Evolutionary conservation across 2,888 invertebrate species (phyloP).

Genomic region (Oligia latruncula): DNA sequence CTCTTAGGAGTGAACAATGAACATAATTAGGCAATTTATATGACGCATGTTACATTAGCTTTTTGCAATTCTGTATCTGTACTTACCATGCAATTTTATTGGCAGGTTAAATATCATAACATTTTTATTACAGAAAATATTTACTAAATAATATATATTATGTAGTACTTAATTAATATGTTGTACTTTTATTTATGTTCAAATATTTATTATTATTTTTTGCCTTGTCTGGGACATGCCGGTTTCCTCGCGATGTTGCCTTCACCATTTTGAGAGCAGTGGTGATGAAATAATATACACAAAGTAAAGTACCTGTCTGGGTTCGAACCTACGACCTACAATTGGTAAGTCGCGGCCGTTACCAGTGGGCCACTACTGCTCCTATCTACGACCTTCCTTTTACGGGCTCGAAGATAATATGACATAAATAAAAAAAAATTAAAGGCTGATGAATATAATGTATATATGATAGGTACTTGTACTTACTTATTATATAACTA

Average conservation of each 20-base stretch:
- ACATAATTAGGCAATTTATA: constrained; percentile 60
- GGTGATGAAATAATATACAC: too few species aligned
- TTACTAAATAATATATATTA: neutral
- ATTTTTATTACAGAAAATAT: neutral
- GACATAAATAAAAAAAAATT: neutral
- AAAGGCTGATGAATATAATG: neutral
- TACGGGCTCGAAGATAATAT: too few species aligned
- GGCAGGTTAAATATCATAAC: constrained; percentile 1
- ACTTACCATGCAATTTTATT: constrained; percentile 1
- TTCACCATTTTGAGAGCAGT: too few species aligned
- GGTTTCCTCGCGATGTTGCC: too few species aligned
- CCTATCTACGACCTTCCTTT: too few species aligned
- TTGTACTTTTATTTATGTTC: neutral
- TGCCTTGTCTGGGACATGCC: neutral
- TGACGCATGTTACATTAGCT: constrained; percentile 42
- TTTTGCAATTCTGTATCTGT: constrained; percentile 37
- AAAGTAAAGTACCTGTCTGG: too few species aligned
- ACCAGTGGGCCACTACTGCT: too few species aligned
- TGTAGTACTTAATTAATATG: neutral
- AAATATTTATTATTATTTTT: neutral
- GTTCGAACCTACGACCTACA: too few species aligned
- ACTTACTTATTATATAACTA: neutral
- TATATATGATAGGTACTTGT: neutral
- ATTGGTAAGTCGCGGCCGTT: too few species aligned
- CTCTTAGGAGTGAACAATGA: constrained; percentile 51